Evolutionary conservation across 23 tunicate species (phyloP).

Genomic region (Phallusia fumigata): DNA sequence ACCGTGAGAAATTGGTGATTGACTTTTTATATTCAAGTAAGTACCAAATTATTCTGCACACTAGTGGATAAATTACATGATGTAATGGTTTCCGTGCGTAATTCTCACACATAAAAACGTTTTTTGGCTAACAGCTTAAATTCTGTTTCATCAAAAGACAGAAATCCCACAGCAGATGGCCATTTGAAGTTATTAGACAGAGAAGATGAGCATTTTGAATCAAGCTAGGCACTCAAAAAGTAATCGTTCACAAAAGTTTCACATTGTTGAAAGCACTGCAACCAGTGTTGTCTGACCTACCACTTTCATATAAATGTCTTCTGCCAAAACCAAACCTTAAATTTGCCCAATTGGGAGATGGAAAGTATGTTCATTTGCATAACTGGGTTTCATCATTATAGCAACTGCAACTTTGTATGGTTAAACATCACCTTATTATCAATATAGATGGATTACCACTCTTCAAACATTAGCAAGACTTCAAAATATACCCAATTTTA

Average conservation of each 20-base stretch:
- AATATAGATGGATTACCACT: not conserved
- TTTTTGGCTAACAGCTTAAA: not conserved
- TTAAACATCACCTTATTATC: not conserved
- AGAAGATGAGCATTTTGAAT: no score
- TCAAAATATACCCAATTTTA: conserved; percentile 15
- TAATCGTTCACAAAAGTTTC: conserved; percentile 25
- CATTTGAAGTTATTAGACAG: no score
- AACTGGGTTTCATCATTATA: not conserved
- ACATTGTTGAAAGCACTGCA: not conserved
- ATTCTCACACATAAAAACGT: no score
- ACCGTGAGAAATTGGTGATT: no score
- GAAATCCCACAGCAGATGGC: no score
- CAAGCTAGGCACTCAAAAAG: conserved; percentile 22
- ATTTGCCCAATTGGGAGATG: not conserved
- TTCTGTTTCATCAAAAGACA: not conserved
- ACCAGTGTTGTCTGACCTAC: not conserved
- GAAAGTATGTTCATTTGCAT: no score
- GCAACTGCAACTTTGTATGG: not conserved
- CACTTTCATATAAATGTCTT: not conserved
- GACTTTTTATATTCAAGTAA: no score
- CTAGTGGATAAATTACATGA: no score
- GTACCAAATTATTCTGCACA: no score
- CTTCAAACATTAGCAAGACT: not conserved
- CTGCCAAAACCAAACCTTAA: not conserved
- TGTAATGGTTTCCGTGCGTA: no score